Evolutionary conservation across 2,113 vertebrate genomes (phyloP), one percentile per base, ranked within the genome.

Genomic region (Carollia perspicillata): DNA sequence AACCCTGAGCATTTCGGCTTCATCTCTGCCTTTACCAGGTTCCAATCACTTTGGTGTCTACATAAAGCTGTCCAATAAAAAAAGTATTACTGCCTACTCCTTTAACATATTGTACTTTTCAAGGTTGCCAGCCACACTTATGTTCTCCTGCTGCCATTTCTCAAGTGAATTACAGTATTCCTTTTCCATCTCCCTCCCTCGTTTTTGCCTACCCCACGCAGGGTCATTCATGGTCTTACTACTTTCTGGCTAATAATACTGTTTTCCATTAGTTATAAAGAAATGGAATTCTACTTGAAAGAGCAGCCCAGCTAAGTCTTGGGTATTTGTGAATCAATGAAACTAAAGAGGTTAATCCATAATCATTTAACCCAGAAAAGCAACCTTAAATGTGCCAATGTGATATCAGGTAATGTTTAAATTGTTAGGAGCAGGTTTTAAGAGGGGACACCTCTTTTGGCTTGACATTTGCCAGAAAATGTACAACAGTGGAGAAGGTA

Each of bases 51-150:
- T 98, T 51, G 4, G 40, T 84, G 37, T 74, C 88, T 65, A 94
- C 92, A 94, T 97, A 97, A 98, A 98, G 18, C 93, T 98, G 71
- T 98, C 94, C 83, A 95, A 86, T 71, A 94, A 97, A 96, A 96
- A 95, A 95, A 77, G 86, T 18, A 92, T 91, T 95, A 94, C 33
- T 69, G 63, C 53, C 95, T 96, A 96, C 89, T 97, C 89, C 55
- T 95, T 96, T 96, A 98, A 94, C 55, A 78, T 90, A 96, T 51
- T 96, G 58, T 96, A 66, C 85, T 97, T 97, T 85, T 96, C 96
- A 98, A 98, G 97, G 96, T 77, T 98, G 83, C 60, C 47, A 49
- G 72, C 44, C 77, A 91, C 69, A 75, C 91, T 97, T 97, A 86
- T 81, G n/a, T 66, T 85, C 37, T 66, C 30, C 88, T 89, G 28